Evolutionary conservation across 2,113 vertebrate species (phyloP), one percentile per base, ranked within the genome.

Genomic region (Laticauda colubrina): DNA sequence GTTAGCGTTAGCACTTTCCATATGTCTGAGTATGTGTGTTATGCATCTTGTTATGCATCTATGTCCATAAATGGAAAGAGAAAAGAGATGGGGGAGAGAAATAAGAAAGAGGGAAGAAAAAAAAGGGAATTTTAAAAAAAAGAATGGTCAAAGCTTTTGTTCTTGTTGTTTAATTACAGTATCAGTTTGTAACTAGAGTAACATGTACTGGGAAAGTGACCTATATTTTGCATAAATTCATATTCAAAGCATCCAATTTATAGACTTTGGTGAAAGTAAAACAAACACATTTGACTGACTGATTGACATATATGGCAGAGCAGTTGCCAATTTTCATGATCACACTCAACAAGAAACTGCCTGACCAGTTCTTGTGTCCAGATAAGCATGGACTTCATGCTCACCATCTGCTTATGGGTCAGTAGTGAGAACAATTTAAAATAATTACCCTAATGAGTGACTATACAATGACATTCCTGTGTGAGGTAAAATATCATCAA

Each of bases 331-430:
- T 94, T 94, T 86, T 94, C 94, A 94, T 90, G 96, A 97, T 97
- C 97, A 96, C 96, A 93, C 96, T 93, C 92, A 93, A 95, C 97
- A 93, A 96, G 97, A 95, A 96, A 96, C 1, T 2, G 94, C 95
- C 39, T 94, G 95, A 87, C 88, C 95, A 96, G 97, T 97, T 98
- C 97, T 96, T 96, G 97, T 97, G 96, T 97, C 96, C 98, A 98
- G 97, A 98, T 98, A 97, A 97, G 96, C 91, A 95, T 96, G 96
- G 96, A 94, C 97, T 97, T 98, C 97, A 97, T 97, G 97, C 97
- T 97, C 94, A 96, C 98, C 98, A 98, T 98, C 97, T 98, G 98
- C 97, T 96, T 96, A 91, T 94, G 97, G 97, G 97, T 98, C 97
- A 98, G 95, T 75, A 93, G 97, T 96, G 96, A 98, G 96, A 97